Evolutionary conservation across 2,888 invertebrate species (phyloP), one percentile per base, ranked within the genome.

Genomic region (Arctia plantaginis): DNA sequence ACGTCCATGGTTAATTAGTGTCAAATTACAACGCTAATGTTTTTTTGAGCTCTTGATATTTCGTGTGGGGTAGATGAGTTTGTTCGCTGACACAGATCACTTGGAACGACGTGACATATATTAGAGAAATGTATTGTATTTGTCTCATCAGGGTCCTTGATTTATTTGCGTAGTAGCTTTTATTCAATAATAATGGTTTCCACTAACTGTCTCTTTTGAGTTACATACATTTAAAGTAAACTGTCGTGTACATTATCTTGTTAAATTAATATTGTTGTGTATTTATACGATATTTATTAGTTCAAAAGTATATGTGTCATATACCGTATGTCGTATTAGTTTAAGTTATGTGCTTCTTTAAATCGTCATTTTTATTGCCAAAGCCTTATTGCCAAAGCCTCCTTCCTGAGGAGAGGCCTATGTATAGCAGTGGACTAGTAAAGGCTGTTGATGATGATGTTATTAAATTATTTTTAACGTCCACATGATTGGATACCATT

Each of bases 1-100:
- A 93, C 91, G 90, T 90, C 89, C 89, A 90, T 87, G 88, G 91
- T 93, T 93, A 93, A 94, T 94, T 94, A 94, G 93, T 93, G 90
- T 94, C 93, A 90, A 91, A 92, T 94, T 93, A 93, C 93, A 91
- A 87, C 87, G 90, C 90, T 90, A 93, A 92, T 92, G 88, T 93
- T 93, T 90, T 92, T 91, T 88, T 87, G 78, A 81, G 81, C 86
- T 80, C 76, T 78, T 73, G 66, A 67, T 84, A 80, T 80, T 77
- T 74, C 76, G 74, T 78, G 72, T 80, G 77, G 74, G 80, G 74
- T 77, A 72, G 67, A 72, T 47, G 75, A 70, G 59, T 71, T 76
- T 74, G 39, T 75, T 68, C 47, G 33, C 15, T 55, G 35, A 68
- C 67, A 68, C 65, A 68, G 69, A 66, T 64, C 51, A 69, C 71